These are phyloP conservation scores for Eugnorisma glareosa DNA, from an alignment of 2,888 invertebrate species.

Conservation along the genomic window DNA sequence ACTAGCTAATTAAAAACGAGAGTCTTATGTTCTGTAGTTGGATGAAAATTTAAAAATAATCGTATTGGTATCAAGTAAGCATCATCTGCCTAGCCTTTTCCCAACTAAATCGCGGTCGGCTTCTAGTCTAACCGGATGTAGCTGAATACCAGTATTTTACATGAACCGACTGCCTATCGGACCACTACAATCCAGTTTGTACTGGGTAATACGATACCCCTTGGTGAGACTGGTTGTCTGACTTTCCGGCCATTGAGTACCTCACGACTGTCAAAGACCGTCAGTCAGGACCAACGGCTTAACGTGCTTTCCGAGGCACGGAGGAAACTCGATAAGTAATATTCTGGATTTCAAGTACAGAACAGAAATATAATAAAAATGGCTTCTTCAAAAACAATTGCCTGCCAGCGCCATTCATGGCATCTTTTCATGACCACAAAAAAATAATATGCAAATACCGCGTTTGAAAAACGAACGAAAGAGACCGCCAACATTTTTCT, in stretches of 20 bases:
- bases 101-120: neutral
- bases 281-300: neutral
- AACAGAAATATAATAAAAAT: constrained; percentile 2
- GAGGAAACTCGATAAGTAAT: too few species aligned
- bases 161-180: neutral
- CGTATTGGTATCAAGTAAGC: too few species aligned
- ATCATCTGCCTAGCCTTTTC: neutral
- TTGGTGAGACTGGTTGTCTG: too few species aligned
- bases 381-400: constrained; percentile 7
- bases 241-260: too few species aligned
- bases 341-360: neutral
- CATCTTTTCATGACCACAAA: constrained; percentile 8
- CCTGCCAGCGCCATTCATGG: neutral
- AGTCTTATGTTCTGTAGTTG: neutral
- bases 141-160: neutral
- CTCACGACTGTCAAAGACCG: neutral
- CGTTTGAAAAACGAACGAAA: constrained; percentile 44
- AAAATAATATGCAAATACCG: constrained; percentile 22
- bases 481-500: constrained; percentile 29
- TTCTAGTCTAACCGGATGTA: neutral
- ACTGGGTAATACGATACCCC: too few species aligned
- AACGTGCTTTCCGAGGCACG: too few species aligned
- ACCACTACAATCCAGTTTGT: too few species aligned
- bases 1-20: too few species aligned
- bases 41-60: neutral